Evolutionary conservation across 2,888 invertebrate species (phyloP).

Genomic region (Philereme transversata): DNA sequence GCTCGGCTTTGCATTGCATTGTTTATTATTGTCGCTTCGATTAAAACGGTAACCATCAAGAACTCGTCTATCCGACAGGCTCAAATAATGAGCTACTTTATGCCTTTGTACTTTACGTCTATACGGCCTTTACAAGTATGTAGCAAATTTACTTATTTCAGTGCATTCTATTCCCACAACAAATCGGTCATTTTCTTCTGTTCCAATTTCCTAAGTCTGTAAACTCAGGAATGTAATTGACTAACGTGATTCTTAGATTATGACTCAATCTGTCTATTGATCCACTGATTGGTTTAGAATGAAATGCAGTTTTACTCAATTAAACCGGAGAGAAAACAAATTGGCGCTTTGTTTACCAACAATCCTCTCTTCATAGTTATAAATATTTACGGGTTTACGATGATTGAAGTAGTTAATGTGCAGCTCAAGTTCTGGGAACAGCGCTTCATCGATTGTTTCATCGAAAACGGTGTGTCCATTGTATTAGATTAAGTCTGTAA

Average conservation of each 20-base stretch:
- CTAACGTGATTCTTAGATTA: constrained; percentile 6
- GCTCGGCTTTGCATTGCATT: too few species aligned
- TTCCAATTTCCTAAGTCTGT: constrained; percentile 1
- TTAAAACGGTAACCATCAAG: too few species aligned
- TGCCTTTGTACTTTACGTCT: too few species aligned
- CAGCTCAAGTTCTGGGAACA: constrained; percentile 9
- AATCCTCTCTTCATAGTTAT: constrained; percentile 1
- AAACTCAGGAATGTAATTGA: constrained; percentile 7
- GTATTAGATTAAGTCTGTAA: too few species aligned
- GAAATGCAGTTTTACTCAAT: constrained; percentile 14
- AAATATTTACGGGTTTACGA: constrained; percentile 10
- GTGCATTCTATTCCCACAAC: neutral
- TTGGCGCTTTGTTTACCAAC: constrained; percentile 14
- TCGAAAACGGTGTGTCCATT: constrained; percentile 15
- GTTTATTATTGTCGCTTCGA: too few species aligned
- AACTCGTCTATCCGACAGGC: too few species aligned
- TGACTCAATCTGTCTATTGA: constrained; percentile 1
- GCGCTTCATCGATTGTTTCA: constrained; percentile 11
- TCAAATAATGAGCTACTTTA: too few species aligned
- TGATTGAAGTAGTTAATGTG: constrained; percentile 17
- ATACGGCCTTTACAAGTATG: too few species aligned
- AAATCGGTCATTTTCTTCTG: neutral
- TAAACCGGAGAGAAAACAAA: constrained; percentile 8
- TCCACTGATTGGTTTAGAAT: constrained; percentile 8
- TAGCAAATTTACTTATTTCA: neutral